Percentiles rank a stretch among this genome's conserved stretches.
These are phyloP conservation scores for western clawed frog (Xenopus tropicalis) DNA, from an alignment of 2,113 vertebrate genomes.

Conservation along the genomic window UCB_Xtro_10.0 CM004445.2:35966001-35966500, in stretches of 20 bases:
- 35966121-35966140: slow-evolving; percentile 94
- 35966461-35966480: too few species aligned
- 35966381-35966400: too few species aligned
- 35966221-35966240: neutral
- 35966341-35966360: too few species aligned
- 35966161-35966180: slow-evolving; percentile 82
- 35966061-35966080: neutral
- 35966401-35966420: too few species aligned
- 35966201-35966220: neutral
- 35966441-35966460: too few species aligned
- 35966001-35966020: too few species aligned
- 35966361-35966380: too few species aligned
- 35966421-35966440: too few species aligned
- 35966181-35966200: slow-evolving; percentile 37
- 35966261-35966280: too few species aligned
- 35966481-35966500: too few species aligned
- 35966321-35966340: neutral
- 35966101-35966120: slow-evolving; percentile 96
- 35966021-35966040: too few species aligned
- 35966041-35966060: neutral
- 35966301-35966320: slow-evolving; percentile 3
- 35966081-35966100: slow-evolving; percentile 80
- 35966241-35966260: neutral
- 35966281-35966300: too few species aligned
- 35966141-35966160: slow-evolving; percentile 95